Percentiles rank a stretch among this genome's conserved stretches.
phyloP scores from a whole-genome alignment of 2,113 vertebrate genomes.

The Phylloscopus trochilus region DNA sequence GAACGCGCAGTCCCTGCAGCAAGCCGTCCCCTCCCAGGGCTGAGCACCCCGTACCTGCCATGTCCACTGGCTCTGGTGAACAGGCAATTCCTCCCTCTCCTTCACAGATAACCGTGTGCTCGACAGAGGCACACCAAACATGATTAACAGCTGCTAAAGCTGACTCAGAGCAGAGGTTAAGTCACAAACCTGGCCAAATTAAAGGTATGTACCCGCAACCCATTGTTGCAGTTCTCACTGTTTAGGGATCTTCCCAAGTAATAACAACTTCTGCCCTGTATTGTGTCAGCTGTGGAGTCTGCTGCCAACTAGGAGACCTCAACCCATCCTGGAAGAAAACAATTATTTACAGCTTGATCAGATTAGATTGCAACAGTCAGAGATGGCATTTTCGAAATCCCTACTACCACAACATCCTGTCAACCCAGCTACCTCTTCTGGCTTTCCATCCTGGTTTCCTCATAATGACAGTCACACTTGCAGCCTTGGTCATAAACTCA shows the following conservation, averaged over 20 bases:
- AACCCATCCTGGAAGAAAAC: not conserved
- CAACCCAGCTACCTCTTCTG: not conserved
- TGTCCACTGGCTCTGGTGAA: not conserved
- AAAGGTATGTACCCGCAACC: not conserved
- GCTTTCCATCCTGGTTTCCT: not conserved
- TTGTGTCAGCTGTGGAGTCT: not conserved
- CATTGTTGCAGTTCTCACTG: not conserved
- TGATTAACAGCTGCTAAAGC: not conserved
- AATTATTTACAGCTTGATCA: conserved; percentile 8
- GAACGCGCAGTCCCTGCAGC: fast-evolving
- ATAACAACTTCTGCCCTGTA: not conserved
- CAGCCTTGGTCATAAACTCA: not conserved
- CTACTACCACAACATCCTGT: not conserved
- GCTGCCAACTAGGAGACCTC: not conserved
- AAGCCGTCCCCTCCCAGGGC: not conserved
- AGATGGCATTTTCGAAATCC: not conserved
- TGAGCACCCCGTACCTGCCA: not conserved
- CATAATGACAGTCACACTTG: not conserved
- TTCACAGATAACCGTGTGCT: not conserved
- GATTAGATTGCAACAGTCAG: not conserved
- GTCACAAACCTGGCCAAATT: not conserved
- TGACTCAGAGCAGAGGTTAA: not conserved
- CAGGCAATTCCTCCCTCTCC: not conserved
- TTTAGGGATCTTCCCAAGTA: not conserved
- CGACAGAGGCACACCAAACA: not conserved